phyloP scores from a whole-genome alignment of 35 echinoderm and acorn worm genomes.

The Amphiura filiformis region DNA sequence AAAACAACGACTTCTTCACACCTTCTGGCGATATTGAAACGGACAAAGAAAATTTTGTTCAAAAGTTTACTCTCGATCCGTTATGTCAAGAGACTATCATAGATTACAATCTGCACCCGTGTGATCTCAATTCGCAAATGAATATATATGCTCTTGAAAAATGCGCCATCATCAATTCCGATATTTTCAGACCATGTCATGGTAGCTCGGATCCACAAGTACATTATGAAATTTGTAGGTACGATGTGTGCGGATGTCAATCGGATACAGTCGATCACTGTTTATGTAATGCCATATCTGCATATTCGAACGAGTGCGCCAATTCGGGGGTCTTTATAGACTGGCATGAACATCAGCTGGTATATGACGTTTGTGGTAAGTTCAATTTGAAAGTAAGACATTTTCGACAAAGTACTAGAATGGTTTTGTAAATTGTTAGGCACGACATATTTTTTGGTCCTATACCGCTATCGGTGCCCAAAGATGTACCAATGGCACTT shows the following conservation, averaged over 20 bases:
- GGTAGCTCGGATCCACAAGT: slow-evolving; percentile 63
- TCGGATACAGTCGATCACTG: slow-evolving; percentile 42
- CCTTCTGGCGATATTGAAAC: slow-evolving; percentile 79
- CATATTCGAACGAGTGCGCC: slow-evolving; percentile 79
- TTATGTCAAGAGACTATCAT: slow-evolving; percentile 55
- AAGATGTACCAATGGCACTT: too few species aligned
- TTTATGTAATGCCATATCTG: slow-evolving; percentile 70
- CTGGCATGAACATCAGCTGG: slow-evolving; percentile 61
- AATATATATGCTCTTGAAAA: slow-evolving; percentile 66
- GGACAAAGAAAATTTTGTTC: slow-evolving; percentile 54
- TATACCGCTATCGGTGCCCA: too few species aligned
- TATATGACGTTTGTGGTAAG: slow-evolving; percentile 78
- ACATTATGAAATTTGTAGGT: slow-evolving; percentile 78
- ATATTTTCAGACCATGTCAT: slow-evolving; percentile 71
- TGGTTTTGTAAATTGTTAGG: too few species aligned
- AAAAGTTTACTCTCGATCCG: slow-evolving; percentile 67
- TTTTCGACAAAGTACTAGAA: too few species aligned
- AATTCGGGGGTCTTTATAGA: slow-evolving; percentile 66
- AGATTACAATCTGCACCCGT: slow-evolving; percentile 31
- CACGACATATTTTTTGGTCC: too few species aligned
- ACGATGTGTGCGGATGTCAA: slow-evolving; percentile 82
- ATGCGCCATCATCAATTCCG: slow-evolving; percentile 64
- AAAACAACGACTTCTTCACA: slow-evolving; percentile 92
- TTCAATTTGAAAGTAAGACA: too few species aligned
- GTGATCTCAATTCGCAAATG: slow-evolving; percentile 76